These are phyloP conservation scores for Pogonomyrmex barbatus DNA, from an alignment of 1,140 invertebrate species.

Conservation along the genomic window DNA sequence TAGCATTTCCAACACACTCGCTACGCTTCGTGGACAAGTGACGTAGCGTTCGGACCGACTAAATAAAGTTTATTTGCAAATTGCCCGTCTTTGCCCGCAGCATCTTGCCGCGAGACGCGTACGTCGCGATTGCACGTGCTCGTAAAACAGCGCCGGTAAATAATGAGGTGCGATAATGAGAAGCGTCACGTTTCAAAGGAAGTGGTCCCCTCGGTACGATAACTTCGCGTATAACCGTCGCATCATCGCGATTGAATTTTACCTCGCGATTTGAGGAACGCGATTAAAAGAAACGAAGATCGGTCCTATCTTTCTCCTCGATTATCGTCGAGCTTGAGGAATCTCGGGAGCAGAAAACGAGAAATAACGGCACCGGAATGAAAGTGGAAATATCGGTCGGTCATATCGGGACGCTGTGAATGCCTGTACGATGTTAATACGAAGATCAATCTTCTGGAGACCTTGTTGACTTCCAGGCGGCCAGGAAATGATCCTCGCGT, in stretches of 20 bases:
- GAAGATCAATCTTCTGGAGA: slow-evolving; percentile 15
- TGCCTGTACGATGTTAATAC: neutral
- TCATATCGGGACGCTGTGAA: neutral
- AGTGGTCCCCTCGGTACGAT: slow-evolving; percentile 25
- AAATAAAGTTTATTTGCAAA: slow-evolving; percentile 38
- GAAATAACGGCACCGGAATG: neutral
- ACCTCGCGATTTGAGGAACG: neutral
- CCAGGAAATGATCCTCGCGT: neutral
- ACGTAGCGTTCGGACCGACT: neutral
- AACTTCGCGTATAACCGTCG: neutral
- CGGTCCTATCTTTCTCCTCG: neutral
- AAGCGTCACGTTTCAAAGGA: slow-evolving; percentile 54
- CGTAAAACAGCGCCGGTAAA: slow-evolving; percentile 37
- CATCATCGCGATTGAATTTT: neutral
- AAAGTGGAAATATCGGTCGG: neutral
- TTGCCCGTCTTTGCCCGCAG: neutral
- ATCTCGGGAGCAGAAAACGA: neutral
- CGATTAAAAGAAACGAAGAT: neutral
- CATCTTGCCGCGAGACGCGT: neutral
- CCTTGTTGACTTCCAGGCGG: slow-evolving; percentile 2
- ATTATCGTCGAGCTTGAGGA: neutral
- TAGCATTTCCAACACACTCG: neutral
- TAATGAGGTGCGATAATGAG: slow-evolving; percentile 60
- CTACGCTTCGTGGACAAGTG: neutral
- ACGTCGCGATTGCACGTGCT: slow-evolving; percentile 59